Evolutionary conservation across 2,797 vertebrate genomes (phyloP).

Genomic region (Eurystomus glaucurus): DNA sequence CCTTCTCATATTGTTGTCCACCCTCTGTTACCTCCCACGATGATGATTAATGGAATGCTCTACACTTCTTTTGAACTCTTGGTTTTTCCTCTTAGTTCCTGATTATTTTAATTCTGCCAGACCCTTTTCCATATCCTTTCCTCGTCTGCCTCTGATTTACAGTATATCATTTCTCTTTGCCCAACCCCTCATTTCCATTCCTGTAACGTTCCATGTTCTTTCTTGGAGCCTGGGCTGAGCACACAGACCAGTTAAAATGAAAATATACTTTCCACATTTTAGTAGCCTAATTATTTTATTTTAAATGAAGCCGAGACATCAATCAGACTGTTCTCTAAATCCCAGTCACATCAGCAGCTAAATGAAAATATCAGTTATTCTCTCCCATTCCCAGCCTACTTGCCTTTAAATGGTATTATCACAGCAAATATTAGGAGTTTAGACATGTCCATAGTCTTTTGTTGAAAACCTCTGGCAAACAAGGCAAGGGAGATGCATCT

Average conservation of each 20-base stretch:
- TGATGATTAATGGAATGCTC: conserved; percentile 74
- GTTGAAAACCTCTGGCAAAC: conserved; percentile 64
- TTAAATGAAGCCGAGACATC: conserved; percentile 73
- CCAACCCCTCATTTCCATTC: conserved; percentile 69
- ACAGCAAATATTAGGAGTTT: conserved; percentile 75
- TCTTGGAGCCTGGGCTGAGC: conserved; percentile 49
- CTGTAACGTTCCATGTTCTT: conserved; percentile 49
- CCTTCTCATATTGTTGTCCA: conserved; percentile 52
- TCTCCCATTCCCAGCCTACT: conserved; percentile 62
- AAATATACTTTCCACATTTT: conserved; percentile 79
- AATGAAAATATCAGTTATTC: conserved; percentile 77
- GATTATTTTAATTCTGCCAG: conserved; percentile 80
- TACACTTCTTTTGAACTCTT: conserved; percentile 72
- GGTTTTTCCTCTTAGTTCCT: conserved; percentile 77
- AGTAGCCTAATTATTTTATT: conserved; percentile 79
- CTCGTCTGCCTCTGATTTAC: conserved; percentile 74
- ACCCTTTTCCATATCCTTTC: conserved; percentile 74
- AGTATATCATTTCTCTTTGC: conserved; percentile 68
- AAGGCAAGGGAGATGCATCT: conserved; percentile 58
- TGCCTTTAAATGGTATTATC: conserved; percentile 77
- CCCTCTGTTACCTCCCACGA: conserved; percentile 69
- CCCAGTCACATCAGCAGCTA: conserved; percentile 63
- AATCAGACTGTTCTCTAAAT: conserved; percentile 74
- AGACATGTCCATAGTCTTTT: conserved; percentile 69
- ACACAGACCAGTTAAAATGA: conserved; percentile 75